Conservation (phyloP, 2,113 vertebrate species). For the Antechinus stuartii region DNA sequence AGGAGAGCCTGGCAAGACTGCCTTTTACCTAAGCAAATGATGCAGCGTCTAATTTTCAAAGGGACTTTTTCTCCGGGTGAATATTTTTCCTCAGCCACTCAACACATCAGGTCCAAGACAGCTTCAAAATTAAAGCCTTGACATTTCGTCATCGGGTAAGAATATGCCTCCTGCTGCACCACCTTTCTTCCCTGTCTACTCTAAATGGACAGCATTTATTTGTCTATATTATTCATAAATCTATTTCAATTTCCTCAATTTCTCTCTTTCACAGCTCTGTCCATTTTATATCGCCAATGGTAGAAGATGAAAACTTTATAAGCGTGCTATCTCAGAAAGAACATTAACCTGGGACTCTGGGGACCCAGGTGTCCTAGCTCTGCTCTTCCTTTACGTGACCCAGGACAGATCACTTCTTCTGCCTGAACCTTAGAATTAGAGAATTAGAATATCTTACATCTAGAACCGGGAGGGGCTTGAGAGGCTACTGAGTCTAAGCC, state of each 20-base stretch:
- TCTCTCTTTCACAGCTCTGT: slow-evolving; percentile 37
- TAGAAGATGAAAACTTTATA: slow-evolving; percentile 42
- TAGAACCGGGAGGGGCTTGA: neutral
- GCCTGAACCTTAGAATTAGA: neutral
- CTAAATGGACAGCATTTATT: slow-evolving; percentile 26
- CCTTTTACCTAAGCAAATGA: slow-evolving; percentile 67
- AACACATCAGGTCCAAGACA: slow-evolving; percentile 30
- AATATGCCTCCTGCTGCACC: neutral
- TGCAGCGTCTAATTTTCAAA: slow-evolving; percentile 59
- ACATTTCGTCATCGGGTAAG: slow-evolving; percentile 33
- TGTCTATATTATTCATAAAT: neutral
- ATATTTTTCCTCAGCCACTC: slow-evolving; percentile 48
- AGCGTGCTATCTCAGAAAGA: neutral
- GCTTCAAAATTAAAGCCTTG: slow-evolving; percentile 31
- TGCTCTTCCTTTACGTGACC: neutral
- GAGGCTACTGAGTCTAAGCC: neutral
- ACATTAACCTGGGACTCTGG: neutral
- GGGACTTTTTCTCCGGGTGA: slow-evolving; percentile 51
- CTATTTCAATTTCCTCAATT: slow-evolving; percentile 51
- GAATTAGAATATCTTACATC: neutral
- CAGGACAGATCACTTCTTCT: neutral
- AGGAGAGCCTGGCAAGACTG: slow-evolving; percentile 49
- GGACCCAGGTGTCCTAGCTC: neutral
- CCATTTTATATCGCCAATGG: neutral
- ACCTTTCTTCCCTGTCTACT: neutral